Evolutionary conservation across 2,797 vertebrate species (phyloP).

Genomic region (Thamnophis elegans): DNA sequence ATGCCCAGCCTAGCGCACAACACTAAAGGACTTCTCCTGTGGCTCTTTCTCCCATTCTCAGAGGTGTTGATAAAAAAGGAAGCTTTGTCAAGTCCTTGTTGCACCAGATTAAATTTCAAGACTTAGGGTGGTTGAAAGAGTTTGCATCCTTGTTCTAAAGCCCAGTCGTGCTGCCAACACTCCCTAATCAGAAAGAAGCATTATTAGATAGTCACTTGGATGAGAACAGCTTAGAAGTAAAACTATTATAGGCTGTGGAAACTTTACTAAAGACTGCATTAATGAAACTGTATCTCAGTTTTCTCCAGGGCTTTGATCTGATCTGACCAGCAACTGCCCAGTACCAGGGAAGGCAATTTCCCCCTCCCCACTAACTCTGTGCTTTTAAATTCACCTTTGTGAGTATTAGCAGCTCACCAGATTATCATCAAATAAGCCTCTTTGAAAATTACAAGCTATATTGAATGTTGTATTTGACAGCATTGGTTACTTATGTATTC

Average conservation of each 20-base stretch:
- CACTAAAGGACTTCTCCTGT: neutral
- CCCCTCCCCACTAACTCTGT: neutral
- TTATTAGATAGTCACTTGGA: slow-evolving; percentile 35
- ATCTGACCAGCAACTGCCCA: slow-evolving; percentile 34
- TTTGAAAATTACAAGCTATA: neutral
- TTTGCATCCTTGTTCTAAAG: slow-evolving; percentile 8
- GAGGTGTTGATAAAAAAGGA: slow-evolving; percentile 14
- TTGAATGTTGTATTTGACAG: neutral
- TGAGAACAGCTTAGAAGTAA: slow-evolving; percentile 36
- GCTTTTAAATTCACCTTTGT: neutral
- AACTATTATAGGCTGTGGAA: slow-evolving; percentile 49
- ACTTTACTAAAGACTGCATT: slow-evolving; percentile 43
- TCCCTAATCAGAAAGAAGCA: slow-evolving; percentile 25
- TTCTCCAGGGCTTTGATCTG: slow-evolving; percentile 39
- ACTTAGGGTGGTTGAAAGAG: slow-evolving; percentile 29
- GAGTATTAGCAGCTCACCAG: neutral
- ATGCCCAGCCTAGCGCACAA: neutral
- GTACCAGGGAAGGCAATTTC: neutral
- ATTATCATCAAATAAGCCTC: neutral
- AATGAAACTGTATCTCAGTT: slow-evolving; percentile 53
- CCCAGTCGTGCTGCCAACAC: slow-evolving; percentile 17
- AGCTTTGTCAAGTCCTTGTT: slow-evolving; percentile 33
- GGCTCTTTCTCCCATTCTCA: slow-evolving; percentile 4
- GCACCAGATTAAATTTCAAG: slow-evolving; percentile 39
- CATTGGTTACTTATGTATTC: neutral